phyloP scores from a whole-genome alignment of 2,797 vertebrate genomes.

The Chelon auratus region DNA sequence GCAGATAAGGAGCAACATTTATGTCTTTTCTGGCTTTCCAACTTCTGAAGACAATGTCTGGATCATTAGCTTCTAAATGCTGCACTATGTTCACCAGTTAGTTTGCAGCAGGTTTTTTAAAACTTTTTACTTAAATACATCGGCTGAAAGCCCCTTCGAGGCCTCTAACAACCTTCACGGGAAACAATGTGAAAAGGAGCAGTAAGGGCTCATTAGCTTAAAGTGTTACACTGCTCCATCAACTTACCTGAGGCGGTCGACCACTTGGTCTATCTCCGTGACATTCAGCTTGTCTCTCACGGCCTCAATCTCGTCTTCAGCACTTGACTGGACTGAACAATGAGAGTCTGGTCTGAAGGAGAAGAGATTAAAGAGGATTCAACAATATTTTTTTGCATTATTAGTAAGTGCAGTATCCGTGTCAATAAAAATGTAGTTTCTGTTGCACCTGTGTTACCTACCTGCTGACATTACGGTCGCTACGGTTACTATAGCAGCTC shows the following conservation, averaged over 20 bases:
- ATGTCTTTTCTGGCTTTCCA: background rate
- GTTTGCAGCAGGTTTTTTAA: background rate
- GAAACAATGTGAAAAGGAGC: background rate
- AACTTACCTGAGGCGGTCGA: slow-evolving; percentile 83
- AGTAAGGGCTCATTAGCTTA: background rate
- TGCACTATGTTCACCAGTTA: background rate
- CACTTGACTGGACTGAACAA: slow-evolving; percentile 67
- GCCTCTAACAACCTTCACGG: background rate
- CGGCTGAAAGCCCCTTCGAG: background rate
- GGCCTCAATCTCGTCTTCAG: slow-evolving; percentile 76
- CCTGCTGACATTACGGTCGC: slow-evolving; percentile 64
- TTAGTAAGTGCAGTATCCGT: background rate
- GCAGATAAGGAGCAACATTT: slow-evolving; percentile 3
- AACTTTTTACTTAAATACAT: too few species aligned
- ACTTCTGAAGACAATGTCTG: background rate
- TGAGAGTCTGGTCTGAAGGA: slow-evolving; percentile 68
- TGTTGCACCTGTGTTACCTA: slow-evolving; percentile 46
- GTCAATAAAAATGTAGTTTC: background rate
- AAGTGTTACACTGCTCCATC: background rate
- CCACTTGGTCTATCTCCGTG: slow-evolving; percentile 83
- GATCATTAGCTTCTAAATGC: background rate
- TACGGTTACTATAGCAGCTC: slow-evolving; percentile 37
- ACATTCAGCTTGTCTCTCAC: slow-evolving; percentile 85
- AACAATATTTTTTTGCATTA: background rate
- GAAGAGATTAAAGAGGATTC: background rate